Base-by-base conservation (phyloP, 37 sponge, comb jelly and placozoan genomes). In the Beroe forskalii region DNA sequence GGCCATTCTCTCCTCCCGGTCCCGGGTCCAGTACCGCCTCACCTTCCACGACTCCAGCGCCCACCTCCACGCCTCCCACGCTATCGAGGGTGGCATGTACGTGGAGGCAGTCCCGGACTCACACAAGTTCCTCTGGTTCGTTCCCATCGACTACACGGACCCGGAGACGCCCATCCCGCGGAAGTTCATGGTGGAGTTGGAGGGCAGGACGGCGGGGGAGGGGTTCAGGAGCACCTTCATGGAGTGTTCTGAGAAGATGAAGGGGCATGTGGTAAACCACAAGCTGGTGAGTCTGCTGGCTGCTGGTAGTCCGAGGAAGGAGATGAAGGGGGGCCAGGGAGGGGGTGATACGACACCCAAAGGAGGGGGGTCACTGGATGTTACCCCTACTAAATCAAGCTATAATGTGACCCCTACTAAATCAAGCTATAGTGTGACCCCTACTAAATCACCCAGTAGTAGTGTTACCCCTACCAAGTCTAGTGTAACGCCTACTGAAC, bases 111-210 rank as follows among this genome's bases (percentile, higher is more conserved):
- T 37, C 36, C 75, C 37, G 3, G 30, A 39, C 22, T 33, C 37
- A 36, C 31, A 23, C 75, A 72, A 72, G 75, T 36, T 72, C 9
- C 14, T 23, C 39, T 72, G 75, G 75, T 72, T 72, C 35, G 75
- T 72, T 20, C 75, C 75, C 39, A 72, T 72, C 12, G 75, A 72
- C 75, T 72, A 72, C 39, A 72, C 75, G 39, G 75, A 72, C 30
- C 75, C 75, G 8, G 75, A 72, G 75, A 72, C 75, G 39, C 75
- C 75, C 4, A 36, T 72, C 35, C 75, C 75, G 6, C 23, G 75
- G 22, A 27, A 30, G 39, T 72, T 72, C 39, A 72, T 72, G 75
- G 40, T 72, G 31, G 40, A 72, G 37, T 38, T 37, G 2, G 9
- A 30, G 39, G 14, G 39, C 40, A 39, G 30, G 31, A 20, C 8